Percentiles rank a stretch among this genome's conserved stretches.
phyloP scores from a whole-genome alignment of 2,888 invertebrate species.

The Myopa tessellatipennis region DNA sequence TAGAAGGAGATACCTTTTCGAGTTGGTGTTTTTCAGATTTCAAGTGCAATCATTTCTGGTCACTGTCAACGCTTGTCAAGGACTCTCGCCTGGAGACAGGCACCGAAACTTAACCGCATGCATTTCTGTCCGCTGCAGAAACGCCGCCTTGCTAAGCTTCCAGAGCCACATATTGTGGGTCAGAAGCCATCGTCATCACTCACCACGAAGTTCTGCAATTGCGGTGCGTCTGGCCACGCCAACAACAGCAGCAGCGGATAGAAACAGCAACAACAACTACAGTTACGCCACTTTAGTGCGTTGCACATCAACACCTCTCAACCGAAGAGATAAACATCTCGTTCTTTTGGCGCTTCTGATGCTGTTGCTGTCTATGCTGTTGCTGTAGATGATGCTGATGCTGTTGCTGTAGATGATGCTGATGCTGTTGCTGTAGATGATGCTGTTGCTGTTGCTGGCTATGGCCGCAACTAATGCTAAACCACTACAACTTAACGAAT shows the following conservation, averaged over 20 bases:
- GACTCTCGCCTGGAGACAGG: background rate
- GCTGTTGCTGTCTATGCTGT: background rate
- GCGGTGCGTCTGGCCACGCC: constrained; percentile 41
- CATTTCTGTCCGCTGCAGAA: constrained; percentile 35
- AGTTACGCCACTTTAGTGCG: constrained; percentile 17
- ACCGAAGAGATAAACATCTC: constrained; percentile 34
- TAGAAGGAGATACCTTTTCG: too few species aligned
- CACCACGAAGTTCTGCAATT: constrained; percentile 45
- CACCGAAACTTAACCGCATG: constrained; percentile 20
- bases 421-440: background rate
- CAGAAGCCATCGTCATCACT: constrained; percentile 42
- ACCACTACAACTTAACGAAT: constrained; percentile 47
- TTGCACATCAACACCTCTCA: constrained; percentile 34
- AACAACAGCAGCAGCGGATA: too few species aligned
- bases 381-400: constrained; percentile 4
- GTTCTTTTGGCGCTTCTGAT: background rate
- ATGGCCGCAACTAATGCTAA: constrained; percentile 28
- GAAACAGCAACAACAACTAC: constrained; percentile 9
- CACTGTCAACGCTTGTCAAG: background rate
- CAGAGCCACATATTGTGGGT: background rate
- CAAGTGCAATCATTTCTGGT: background rate
- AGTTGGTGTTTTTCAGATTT: background rate
- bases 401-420: too few species aligned
- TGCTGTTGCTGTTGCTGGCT: background rate
- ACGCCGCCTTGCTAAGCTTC: background rate